Conservation (phyloP, 2,888 invertebrate species). For the Morpho deidamia region DNA sequence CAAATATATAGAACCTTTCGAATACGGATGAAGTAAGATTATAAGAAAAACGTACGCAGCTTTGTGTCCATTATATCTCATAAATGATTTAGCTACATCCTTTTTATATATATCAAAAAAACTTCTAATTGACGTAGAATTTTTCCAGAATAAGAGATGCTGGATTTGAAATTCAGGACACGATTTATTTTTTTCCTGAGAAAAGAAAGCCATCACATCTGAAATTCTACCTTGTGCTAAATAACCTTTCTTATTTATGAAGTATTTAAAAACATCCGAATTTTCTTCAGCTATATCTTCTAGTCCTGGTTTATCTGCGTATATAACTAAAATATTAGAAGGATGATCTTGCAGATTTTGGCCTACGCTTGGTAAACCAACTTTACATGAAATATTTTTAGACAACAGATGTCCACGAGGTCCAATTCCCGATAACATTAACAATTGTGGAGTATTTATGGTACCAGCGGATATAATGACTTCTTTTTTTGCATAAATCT, state of each 20-base stretch:
- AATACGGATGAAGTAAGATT: constrained; percentile 64
- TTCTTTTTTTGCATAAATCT: constrained; percentile 32
- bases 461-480: constrained; percentile 39
- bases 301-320: constrained; percentile 37
- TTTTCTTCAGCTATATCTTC: constrained; percentile 32
- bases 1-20: constrained; percentile 77
- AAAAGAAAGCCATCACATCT: constrained; percentile 64
- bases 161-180: constrained; percentile 48
- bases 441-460: constrained; percentile 37
- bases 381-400: constrained; percentile 32
- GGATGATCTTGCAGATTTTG: constrained; percentile 43
- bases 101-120: background rate
- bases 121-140: background rate
- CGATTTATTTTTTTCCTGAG: constrained; percentile 35
- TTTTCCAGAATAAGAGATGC: constrained; percentile 23
- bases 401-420: constrained; percentile 34
- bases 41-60: constrained; percentile 47
- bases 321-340: constrained; percentile 49
- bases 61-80: constrained; percentile 37
- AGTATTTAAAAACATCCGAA: constrained; percentile 61
- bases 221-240: constrained; percentile 65
- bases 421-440: constrained; percentile 45
- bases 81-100: background rate
- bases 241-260: constrained; percentile 67
- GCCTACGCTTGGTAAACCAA: constrained; percentile 44